These are phyloP conservation scores for Drosophila demipolita DNA, from an alignment of 2,888 invertebrate species.

Conservation along the genomic window DNA sequence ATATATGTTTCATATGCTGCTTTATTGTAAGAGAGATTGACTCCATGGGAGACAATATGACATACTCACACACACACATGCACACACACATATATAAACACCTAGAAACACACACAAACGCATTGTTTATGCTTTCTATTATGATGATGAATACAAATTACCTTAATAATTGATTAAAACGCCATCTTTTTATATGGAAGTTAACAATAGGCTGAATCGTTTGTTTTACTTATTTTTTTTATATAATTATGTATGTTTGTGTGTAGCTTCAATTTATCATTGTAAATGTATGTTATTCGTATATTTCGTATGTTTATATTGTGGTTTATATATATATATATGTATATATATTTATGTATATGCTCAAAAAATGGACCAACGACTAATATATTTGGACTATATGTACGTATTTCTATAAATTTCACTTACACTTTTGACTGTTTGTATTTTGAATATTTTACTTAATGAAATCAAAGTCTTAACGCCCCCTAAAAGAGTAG, in stretches of 20 bases:
- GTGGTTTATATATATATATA: slow-evolving; percentile 20
- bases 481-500: not conserved
- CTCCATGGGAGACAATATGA: slow-evolving; percentile 76
- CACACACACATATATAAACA: slow-evolving; percentile 33
- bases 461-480: not conserved
- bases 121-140: slow-evolving; percentile 61
- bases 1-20: slow-evolving; percentile 63
- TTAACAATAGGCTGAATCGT: slow-evolving; percentile 21
- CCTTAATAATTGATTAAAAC: slow-evolving; percentile 72
- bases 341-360: slow-evolving; percentile 32
- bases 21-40: slow-evolving; percentile 73
- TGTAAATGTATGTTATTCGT: slow-evolving; percentile 39
- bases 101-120: slow-evolving; percentile 41
- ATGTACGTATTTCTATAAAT: slow-evolving; percentile 51
- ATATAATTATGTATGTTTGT: slow-evolving; percentile 14
- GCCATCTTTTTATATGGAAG: slow-evolving; percentile 58
- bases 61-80: slow-evolving; percentile 24
- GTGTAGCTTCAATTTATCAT: slow-evolving; percentile 18
- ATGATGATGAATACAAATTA: slow-evolving; percentile 68
- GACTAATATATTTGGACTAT: slow-evolving; percentile 76
- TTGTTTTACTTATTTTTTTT: slow-evolving; percentile 12
- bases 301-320: slow-evolving; percentile 45
- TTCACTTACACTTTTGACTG: slow-evolving; percentile 49
- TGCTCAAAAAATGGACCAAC: slow-evolving; percentile 78
- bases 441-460: not conserved